Percentiles rank a stretch among this genome's conserved stretches.
phyloP scores from a whole-genome alignment of 1,140 invertebrate genomes.

The Leptopilina boulardi region DNA sequence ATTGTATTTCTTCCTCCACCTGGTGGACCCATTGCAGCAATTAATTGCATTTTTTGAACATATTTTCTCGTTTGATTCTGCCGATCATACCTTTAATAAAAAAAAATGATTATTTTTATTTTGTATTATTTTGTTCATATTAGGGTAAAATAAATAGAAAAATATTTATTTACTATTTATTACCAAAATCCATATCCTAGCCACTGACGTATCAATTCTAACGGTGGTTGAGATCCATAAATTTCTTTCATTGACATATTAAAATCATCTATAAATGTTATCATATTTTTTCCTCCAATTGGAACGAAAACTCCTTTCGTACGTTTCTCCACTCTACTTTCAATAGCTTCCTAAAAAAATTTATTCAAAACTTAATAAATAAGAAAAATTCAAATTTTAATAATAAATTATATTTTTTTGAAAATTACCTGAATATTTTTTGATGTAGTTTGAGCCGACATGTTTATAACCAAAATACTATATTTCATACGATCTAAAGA shows the following conservation, averaged over 20 bases:
- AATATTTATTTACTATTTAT: too few species aligned
- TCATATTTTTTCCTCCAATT: conserved; percentile 84
- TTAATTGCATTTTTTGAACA: conserved; percentile 84
- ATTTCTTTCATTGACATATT: conserved; percentile 93
- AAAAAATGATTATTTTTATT: neutral
- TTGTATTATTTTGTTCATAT: neutral
- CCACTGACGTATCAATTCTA: conserved; percentile 91
- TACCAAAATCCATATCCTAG: conserved; percentile 91
- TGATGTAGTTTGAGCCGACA: conserved; percentile 90
- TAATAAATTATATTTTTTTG: neutral
- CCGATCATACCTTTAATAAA: conserved; percentile 79
- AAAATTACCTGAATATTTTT: conserved; percentile 79
- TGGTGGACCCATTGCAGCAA: conserved; percentile 87
- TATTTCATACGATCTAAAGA: conserved; percentile 81
- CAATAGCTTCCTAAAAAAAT: conserved; percentile 81
- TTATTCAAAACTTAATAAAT: conserved; percentile 5
- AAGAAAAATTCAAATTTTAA: conserved; percentile 12
- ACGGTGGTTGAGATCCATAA: conserved; percentile 89
- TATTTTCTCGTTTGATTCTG: conserved; percentile 84
- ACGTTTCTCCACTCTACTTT: conserved; percentile 87
- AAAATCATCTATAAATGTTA: conserved; percentile 92
- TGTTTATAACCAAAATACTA: conserved; percentile 85
- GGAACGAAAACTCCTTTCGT: conserved; percentile 89
- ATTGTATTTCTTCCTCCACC: conserved; percentile 88
- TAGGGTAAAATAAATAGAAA: neutral